Evolutionary conservation across 1,140 invertebrate species (phyloP).

Genomic region (Solen grandis): DNA sequence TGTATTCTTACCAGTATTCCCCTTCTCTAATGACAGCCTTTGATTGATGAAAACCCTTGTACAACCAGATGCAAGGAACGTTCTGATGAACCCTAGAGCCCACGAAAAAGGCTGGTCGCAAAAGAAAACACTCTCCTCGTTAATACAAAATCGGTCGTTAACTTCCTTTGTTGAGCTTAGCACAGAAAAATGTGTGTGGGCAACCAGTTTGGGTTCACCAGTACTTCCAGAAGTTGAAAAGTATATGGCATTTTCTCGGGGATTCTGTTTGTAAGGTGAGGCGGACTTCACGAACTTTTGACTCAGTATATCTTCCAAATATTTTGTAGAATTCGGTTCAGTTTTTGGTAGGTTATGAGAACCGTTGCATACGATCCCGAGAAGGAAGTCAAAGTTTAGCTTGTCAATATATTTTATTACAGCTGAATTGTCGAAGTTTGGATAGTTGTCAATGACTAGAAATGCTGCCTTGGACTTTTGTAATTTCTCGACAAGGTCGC

Average conservation of each 20-base stretch:
- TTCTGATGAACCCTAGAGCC: constrained; percentile 54
- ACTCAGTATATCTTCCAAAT: neutral
- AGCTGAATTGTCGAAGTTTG: neutral
- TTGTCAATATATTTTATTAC: neutral
- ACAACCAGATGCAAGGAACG: constrained; percentile 28
- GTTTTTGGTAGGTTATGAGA: neutral
- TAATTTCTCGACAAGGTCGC: constrained; percentile 2
- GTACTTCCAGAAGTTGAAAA: constrained; percentile 20
- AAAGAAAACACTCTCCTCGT: neutral
- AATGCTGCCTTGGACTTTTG: neutral
- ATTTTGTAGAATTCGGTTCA: neutral
- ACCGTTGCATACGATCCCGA: neutral
- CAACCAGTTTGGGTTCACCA: constrained; percentile 19
- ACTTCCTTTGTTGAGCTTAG: neutral
- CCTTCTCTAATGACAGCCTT: neutral
- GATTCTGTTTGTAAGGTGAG: neutral
- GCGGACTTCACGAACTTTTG: neutral
- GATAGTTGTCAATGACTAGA: neutral
- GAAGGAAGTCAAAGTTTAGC: neutral
- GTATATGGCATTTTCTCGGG: constrained; percentile 3
- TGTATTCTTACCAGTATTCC: constrained; percentile 12
- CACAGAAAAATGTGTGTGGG: neutral
- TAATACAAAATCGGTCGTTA: neutral
- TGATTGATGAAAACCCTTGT: constrained; percentile 37
- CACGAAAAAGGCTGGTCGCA: constrained; percentile 35